Evolutionary conservation across 2,113 vertebrate species (phyloP), one percentile per base, ranked within the genome.

Genomic region (Oryzias javanicus): DNA sequence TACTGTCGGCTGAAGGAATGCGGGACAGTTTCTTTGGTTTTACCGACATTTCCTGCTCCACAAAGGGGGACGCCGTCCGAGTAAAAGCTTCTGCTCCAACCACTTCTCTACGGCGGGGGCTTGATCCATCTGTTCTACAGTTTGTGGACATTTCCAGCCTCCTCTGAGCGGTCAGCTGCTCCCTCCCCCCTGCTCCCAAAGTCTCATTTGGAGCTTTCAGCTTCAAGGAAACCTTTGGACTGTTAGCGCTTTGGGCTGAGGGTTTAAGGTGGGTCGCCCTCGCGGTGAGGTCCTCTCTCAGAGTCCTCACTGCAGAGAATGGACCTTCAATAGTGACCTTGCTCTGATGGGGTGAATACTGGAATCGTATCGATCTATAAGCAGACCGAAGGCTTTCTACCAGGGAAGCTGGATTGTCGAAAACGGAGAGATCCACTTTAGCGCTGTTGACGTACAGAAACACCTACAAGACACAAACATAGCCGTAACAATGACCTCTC

Each of bases 281-380:
- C 48, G 0, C 12, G 49, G 72, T 42, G 24, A 89, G 73, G 57
- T 87, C 77, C 25, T 50, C 20, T 50, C 65, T 79, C 29, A 81
- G 72, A 42, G 63, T 60, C 42, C 25, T 54, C 52, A 86, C 3
- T 2, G 80, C 83, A 3, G 55, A 2, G 12, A 85, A 85, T 46
- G 87, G 83, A 13, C 83, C 81, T 57, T 86, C 80, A 0, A 82
- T 27, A 2, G 8, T 8, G 4, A 25, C 74, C 41, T 52, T 47
- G 1, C 41, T 54, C 24, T 35, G 10, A 6, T 18, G 4, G 6
- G 4, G 42, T 5, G 41, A 19, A 55, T 29, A 19, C 49, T 12
- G 48, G 59, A 84, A 76, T 16, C 17, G 64, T 5, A 85, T 49
- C 0, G 83, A 83, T 46, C 82, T 72, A 70, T 85, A 72, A 35